Conservation (phyloP, 1,140 invertebrate species). For the Acromyrmex echinatior region DNA sequence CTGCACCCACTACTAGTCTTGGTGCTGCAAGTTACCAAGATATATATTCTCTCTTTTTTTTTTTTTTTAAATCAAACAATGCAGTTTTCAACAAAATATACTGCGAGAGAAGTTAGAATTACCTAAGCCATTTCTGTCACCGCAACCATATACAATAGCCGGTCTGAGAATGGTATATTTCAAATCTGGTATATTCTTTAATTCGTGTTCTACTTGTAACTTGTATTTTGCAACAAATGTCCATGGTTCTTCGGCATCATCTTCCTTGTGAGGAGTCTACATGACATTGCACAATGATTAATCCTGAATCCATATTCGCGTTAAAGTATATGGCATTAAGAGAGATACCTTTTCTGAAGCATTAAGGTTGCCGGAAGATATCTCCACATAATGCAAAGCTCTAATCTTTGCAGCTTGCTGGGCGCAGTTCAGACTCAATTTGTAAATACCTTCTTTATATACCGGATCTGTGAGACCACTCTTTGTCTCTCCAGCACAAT, state of each 20-base stretch:
- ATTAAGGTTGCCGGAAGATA: slow-evolving; percentile 94
- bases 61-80: background rate
- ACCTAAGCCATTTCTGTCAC: slow-evolving; percentile 94
- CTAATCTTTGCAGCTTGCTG: slow-evolving; percentile 90
- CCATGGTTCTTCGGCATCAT: slow-evolving; percentile 92
- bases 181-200: slow-evolving; percentile 90
- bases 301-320: background rate
- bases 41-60: background rate
- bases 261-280: slow-evolving; percentile 92
- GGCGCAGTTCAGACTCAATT: slow-evolving; percentile 94
- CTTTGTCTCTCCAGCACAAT: slow-evolving; percentile 96
- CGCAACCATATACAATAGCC: slow-evolving; percentile 94
- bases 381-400: slow-evolving; percentile 92
- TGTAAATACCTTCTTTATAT: slow-evolving; percentile 95
- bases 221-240: slow-evolving; percentile 94
- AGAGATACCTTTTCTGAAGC: slow-evolving; percentile 92
- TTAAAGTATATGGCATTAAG: slow-evolving; percentile 14
- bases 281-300: slow-evolving; percentile 11
- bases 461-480: slow-evolving; percentile 95
- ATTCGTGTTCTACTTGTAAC: slow-evolving; percentile 92
- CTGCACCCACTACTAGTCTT: slow-evolving; percentile 93
- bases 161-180: slow-evolving; percentile 94
- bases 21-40: slow-evolving; percentile 88
- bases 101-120: slow-evolving; percentile 56
- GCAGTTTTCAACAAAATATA: background rate